These are phyloP conservation scores for Agrochola lota DNA, from an alignment of 2,888 invertebrate species.

Conservation along the genomic window DNA sequence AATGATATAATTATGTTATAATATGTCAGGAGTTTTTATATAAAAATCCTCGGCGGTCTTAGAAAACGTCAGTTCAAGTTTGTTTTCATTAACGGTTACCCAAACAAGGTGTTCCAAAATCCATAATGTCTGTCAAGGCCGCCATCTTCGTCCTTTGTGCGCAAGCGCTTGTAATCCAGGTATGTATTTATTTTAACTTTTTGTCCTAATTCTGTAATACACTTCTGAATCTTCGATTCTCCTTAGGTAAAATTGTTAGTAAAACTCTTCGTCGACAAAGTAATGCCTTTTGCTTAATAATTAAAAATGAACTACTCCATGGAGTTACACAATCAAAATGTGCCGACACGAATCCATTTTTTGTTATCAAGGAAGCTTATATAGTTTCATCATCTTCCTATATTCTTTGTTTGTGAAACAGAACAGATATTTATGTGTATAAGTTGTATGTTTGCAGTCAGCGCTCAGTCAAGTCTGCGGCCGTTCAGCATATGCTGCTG, in stretches of 20 bases:
- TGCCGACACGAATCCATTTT: neutral
- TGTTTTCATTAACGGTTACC: neutral
- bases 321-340: neutral
- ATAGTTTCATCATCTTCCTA: neutral
- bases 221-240: neutral
- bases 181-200: neutral
- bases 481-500: constrained; percentile 1
- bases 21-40: constrained; percentile 14
- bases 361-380: neutral
- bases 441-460: constrained; percentile 37
- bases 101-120: neutral
- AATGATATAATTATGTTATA: neutral
- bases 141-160: constrained; percentile 37
- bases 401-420: neutral
- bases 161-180: constrained; percentile 54
- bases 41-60: constrained; percentile 4
- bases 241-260: neutral
- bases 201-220: neutral
- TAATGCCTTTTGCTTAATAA: neutral
- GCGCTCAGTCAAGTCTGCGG: constrained; percentile 47
- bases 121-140: constrained; percentile 43
- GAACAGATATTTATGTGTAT: neutral
- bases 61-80: constrained; percentile 2
- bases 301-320: neutral
- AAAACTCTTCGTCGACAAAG: neutral